Evolutionary conservation across 1,140 invertebrate genomes (phyloP), one percentile per base, ranked within the genome.

Genomic region (Holcopasites calliopsidis): DNA sequence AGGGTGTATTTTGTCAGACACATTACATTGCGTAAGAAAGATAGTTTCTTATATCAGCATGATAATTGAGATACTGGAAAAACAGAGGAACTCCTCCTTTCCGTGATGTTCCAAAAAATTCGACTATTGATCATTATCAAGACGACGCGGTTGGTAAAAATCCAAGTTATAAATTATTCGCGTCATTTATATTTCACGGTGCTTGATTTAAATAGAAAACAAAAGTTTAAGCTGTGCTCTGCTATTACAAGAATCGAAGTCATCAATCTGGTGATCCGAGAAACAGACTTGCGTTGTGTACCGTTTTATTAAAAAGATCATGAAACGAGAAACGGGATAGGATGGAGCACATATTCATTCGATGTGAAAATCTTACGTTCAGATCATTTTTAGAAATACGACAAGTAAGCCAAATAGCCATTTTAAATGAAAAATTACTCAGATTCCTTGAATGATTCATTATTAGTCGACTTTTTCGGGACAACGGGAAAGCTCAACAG

Each of bases 271-370:
- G 38, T 35, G 31, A 11, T 16, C n/a, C 47, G 33, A 18, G 47
- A 38, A 66, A 66, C 47, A 66, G 10, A 7, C 33, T 26, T 5
- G 33, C 64, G 64, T 66, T 66, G 64, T 66, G 33, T 4, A 33
- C 21, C 31, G 47, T 26, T 66, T 52, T 50, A 21, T 65, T 35
- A 26, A 50, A 65, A 65, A 50, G 31, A 65, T 50, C 23, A 35
- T 33, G 33, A 66, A 38, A 52, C 35, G 38, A 26, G 16, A 11
- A 16, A 66, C n/a, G 21, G 1, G 13, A 16, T n/a, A 49, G 33
- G 26, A 33, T 33, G 47, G 38, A 52, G 38, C 33, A 38, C 13
- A n/a, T 35, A 49, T 50, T 64, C 31, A 65, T 65, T 33, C 31
- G 5, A 47, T n/a, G 3, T 21, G 18, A 8, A 38, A 52, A 54